Base-by-base conservation (phyloP, 2,888 invertebrate species). In the Gortyna flavago region DNA sequence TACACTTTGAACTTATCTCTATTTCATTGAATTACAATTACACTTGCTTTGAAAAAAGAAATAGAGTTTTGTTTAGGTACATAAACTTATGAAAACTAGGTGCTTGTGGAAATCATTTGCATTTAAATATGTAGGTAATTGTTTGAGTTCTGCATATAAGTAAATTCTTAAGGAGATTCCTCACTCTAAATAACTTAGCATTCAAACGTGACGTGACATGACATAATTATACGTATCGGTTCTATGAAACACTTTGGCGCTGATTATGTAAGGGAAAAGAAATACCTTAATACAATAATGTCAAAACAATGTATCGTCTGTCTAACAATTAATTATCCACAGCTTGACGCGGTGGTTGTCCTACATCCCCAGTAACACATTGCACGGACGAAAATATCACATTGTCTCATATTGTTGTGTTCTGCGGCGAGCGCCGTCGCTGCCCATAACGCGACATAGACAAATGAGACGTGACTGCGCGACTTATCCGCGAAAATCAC, bases 381-480 rank as follows among this genome's bases (percentile, higher is more conserved):
- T 87, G 80, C 77, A 85, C 77, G 77, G 74, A 82, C 86, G 80
- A 87, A 89, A 86, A 88, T 85, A 85, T 89, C 89, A 89, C 87
- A 87, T 90, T 90, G 89, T 89, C 88, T 92, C 85, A 90, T 89
- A 89, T 91, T 78, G 81, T 87, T 83, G 85, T 87, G 87, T 90
- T 89, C 83, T 91, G 94, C 86, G 94, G 95, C 90, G 88, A 89
- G 88, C 82, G 88, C 89, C 87, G 95, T 95, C 95, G 80, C 87
- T 87, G 88, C 89, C 92, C 88, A 91, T 95, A 92, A 93, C 89
- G 89, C 92, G 93, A 92, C 88, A 85, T 88, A 82, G 84, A 87
- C 89, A 91, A 94, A 95, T 90, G 87, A 90, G 89, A 94, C 85
- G 85, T 92, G 96, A 95, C 94, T 89, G 89, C 85, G 84, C 87